Evolutionary conservation across 2,113 vertebrate species (phyloP), one percentile per base, ranked within the genome.

Genomic region (Passer montanus): DNA sequence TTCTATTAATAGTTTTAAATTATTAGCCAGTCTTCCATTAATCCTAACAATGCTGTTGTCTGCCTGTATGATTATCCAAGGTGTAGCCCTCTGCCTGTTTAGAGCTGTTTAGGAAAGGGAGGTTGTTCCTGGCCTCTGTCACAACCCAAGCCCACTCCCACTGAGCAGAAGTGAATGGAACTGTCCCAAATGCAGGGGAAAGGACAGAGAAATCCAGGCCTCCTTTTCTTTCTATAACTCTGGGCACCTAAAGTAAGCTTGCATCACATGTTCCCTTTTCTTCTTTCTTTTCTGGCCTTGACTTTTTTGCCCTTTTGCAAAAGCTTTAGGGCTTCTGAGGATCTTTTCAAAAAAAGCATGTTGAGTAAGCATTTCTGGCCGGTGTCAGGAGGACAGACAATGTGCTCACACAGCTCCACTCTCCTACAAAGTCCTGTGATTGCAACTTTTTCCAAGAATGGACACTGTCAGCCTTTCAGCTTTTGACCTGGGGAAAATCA

Each of bases 261-360:
- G 41, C 28, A 52, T n/a, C 72, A 75, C 31, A 49, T n/a, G 58
- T 90, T 96, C 88, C 80, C 53, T 89, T 90, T 86, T 87, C 27
- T 63, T 75, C 74, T 82, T 88, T 93, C 75, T 73, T 80, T 87
- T 73, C 66, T 52, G 56, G 37, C 43, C 21, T 44, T 84, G 31
- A 66, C 11, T 52, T 67, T 87, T 90, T 77, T 91, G 30, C n/a
- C 69, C 18, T 84, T 91, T 55, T 82, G 88, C 83, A 93, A 95
- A 74, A 87, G 9, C 20, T 68, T 75, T 35, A 62, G 64, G 58
- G 46, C 15, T 86, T 90, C 22, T 49, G 79, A 88, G 87, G 18
- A 31, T 63, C 30, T 84, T 77, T 50, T 35, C 3, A 11, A 44
- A 49, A 67, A 76, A 73, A 69, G 1, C 35, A 20, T 64, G 56